Conservation (phyloP, 2,888 invertebrate species). For the Rhabditoides inermis region DNA sequence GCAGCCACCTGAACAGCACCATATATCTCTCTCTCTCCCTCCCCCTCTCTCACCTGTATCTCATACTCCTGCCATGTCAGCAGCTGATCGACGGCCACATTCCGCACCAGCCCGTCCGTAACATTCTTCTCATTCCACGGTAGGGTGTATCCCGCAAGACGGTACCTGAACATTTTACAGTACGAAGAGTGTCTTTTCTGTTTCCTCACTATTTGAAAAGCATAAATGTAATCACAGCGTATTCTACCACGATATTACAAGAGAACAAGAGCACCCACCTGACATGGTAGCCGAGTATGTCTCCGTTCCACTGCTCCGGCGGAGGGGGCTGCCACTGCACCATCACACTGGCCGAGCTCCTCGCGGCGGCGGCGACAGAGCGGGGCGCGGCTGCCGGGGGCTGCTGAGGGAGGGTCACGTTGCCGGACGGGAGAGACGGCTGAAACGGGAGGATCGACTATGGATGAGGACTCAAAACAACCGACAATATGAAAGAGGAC, state of each 20-base stretch:
- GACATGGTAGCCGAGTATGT: slow-evolving; percentile 83
- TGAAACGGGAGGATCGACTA: no score
- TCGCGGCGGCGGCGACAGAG: slow-evolving; percentile 84
- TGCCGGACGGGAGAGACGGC: slow-evolving; percentile 70
- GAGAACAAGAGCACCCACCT: slow-evolving; percentile 12
- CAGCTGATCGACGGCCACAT: slow-evolving; percentile 79
- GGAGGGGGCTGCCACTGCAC: slow-evolving; percentile 90
- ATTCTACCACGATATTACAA: neutral
- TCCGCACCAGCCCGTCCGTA: slow-evolving; percentile 75
- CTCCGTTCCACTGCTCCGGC: slow-evolving; percentile 87
- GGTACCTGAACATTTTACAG: slow-evolving; percentile 42
- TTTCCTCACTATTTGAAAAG: neutral
- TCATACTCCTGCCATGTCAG: slow-evolving; percentile 97
- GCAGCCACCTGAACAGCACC: slow-evolving; percentile 75
- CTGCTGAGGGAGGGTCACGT: slow-evolving; percentile 79
- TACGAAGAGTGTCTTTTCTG: neutral
- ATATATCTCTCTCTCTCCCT: neutral
- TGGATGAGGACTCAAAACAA: no score
- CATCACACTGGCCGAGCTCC: slow-evolving; percentile 87
- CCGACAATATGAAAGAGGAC: no score
- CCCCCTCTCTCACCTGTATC: slow-evolving; percentile 58
- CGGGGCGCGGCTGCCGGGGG: slow-evolving; percentile 87
- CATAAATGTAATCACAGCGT: neutral
- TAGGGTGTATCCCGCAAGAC: slow-evolving; percentile 80
- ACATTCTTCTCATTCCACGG: slow-evolving; percentile 86